These are phyloP conservation scores for Eustalomyia histrio DNA, from an alignment of 2,888 invertebrate species.

Conservation along the genomic window DNA sequence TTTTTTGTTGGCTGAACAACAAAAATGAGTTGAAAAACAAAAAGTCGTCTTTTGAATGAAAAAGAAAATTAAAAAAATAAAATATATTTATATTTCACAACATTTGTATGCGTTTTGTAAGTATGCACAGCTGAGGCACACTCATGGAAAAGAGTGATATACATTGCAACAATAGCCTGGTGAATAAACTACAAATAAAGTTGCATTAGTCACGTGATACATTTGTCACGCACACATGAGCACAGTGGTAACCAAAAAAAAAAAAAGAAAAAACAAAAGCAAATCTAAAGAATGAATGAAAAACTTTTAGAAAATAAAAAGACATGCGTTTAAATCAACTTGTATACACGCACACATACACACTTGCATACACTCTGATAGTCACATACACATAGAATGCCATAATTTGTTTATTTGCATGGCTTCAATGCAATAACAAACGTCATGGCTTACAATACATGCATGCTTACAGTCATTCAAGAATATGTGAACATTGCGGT, in stretches of 20 bases:
- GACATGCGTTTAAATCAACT: not conserved
- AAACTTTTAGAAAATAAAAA: not conserved
- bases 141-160: constrained; percentile 21
- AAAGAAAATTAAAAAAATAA: constrained; percentile 16
- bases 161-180: constrained; percentile 45
- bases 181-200: constrained; percentile 36
- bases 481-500: too few relatives aligned
- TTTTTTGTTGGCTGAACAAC: constrained; percentile 6
- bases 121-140: constrained; percentile 24
- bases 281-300: not conserved
- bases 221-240: constrained; percentile 61
- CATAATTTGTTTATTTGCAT: constrained; percentile 54
- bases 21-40: not conserved
- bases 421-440: constrained; percentile 49
- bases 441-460: constrained; percentile 12
- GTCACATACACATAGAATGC: constrained; percentile 11
- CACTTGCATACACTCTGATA: not conserved
- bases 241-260: constrained; percentile 34
- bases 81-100: not conserved
- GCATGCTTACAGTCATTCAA: too few relatives aligned
- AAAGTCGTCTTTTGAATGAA: not conserved
- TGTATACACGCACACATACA: not conserved
- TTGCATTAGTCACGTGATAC: constrained; percentile 59
- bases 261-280: not conserved
- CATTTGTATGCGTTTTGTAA: constrained; percentile 18